Conservation (phyloP, 2,797 vertebrate genomes). For the Aphelocoma californica region DNA sequence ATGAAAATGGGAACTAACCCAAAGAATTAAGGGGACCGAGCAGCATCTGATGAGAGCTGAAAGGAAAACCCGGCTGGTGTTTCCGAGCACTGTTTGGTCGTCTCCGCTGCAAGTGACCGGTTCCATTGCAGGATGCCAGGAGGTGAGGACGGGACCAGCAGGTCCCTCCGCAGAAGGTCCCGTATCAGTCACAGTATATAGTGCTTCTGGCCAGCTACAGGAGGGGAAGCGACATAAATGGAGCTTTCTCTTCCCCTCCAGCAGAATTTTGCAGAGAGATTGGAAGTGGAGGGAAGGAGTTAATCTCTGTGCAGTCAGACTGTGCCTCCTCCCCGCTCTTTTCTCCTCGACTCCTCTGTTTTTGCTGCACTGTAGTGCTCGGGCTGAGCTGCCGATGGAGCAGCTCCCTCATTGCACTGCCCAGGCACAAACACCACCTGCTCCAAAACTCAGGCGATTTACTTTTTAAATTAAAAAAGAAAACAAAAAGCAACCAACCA, state of each 20-base stretch:
- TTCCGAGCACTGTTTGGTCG: background rate
- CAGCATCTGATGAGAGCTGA: background rate
- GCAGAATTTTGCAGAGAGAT: background rate
- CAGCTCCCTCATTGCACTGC: background rate
- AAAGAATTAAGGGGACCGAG: background rate
- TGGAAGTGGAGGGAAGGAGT: background rate
- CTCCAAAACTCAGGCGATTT: background rate
- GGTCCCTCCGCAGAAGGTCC: background rate
- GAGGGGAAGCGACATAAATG: background rate
- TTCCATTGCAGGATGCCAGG: background rate
- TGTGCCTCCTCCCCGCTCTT: background rate
- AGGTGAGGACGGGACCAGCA: background rate
- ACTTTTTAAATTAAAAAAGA: background rate
- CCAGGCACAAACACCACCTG: background rate
- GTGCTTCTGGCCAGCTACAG: background rate
- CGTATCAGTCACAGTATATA: fast-evolving
- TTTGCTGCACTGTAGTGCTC: background rate
- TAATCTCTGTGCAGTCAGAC: background rate
- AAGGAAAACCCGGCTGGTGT: background rate
- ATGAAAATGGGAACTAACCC: background rate
- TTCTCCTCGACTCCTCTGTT: background rate
- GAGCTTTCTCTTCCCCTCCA: background rate
- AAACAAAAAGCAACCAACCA: background rate
- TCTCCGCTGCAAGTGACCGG: background rate
- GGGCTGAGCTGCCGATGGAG: background rate